Evolutionary conservation across 2,888 invertebrate genomes (phyloP).

Genomic region (Scaeva pyrastri): DNA sequence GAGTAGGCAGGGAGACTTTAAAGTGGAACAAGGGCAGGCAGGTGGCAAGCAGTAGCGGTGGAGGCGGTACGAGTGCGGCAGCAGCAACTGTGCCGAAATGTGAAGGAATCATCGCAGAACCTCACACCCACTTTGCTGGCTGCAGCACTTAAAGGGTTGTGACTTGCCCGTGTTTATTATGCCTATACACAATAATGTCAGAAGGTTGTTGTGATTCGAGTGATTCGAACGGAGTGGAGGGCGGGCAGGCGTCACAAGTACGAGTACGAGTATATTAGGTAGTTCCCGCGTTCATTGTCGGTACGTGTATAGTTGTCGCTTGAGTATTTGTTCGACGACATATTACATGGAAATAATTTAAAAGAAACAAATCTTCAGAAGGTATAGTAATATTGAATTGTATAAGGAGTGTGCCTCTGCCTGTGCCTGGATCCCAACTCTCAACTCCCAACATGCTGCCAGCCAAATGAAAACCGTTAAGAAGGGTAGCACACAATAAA

Average conservation of each 20-base stretch:
- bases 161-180: slow-evolving; percentile 75
- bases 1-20: slow-evolving; percentile 7
- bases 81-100: slow-evolving; percentile 51
- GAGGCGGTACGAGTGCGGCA: slow-evolving; percentile 39
- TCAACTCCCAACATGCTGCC: slow-evolving; percentile 62
- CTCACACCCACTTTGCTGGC: slow-evolving; percentile 42
- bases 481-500: slow-evolving; percentile 55
- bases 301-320: slow-evolving; percentile 69
- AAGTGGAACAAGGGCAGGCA: slow-evolving; percentile 50
- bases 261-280: slow-evolving; percentile 6
- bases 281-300: slow-evolving; percentile 52
- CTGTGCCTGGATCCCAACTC: neutral
- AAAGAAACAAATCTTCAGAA: slow-evolving; percentile 72
- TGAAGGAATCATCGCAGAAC: slow-evolving; percentile 45
- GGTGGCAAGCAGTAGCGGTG: slow-evolving; percentile 12
- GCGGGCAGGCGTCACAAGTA: neutral
- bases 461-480: slow-evolving; percentile 42
- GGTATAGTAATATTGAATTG: slow-evolving; percentile 59
- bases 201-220: slow-evolving; percentile 62
- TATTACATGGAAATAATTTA: slow-evolving; percentile 75
- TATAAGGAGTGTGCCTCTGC: slow-evolving; percentile 31
- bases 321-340: slow-evolving; percentile 75
- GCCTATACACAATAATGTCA: slow-evolving; percentile 74
- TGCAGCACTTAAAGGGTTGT: slow-evolving; percentile 75
- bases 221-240: neutral